Evolutionary conservation across 2,888 invertebrate genomes (phyloP), one percentile per base, ranked within the genome.

Genomic region (Monopis laevigella): DNA sequence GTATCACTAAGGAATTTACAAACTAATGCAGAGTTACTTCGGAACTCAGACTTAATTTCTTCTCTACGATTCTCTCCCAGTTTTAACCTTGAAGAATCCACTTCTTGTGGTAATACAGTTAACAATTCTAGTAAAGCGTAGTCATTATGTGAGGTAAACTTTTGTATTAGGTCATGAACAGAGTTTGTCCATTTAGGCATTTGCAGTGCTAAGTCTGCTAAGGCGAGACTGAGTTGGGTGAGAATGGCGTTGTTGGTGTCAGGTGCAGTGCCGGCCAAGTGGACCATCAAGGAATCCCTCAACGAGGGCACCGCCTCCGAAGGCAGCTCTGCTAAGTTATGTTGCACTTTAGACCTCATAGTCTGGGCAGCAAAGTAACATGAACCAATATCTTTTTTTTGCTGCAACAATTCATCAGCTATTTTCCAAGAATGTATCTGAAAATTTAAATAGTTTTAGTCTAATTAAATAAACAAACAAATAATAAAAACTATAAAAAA

Each of bases 361-460:
- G 98, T 99, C 70, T 98, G 98, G 8, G 98, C 97, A 36, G 97
- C 98, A 80, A 99, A 98, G 64, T 97, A 98, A 70, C 96, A 96
- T 2, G 96, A 94, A 56, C 96, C 90, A 46, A 94, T 72, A 68
- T 96, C 93, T 48, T 89, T 85, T 60, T 96, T 94, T 54, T 92
- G 87, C 51, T 92, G 92, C 41, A 99, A 80, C 49, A 99, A 84
- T 66, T 96, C 93, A 66, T 99, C 98, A 6, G 98, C 92, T 53
- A 98, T 87, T 62, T 93, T 93, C 99, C 99, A 99, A 11, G 98
- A 96, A 68, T 89, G 93, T 42, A 98, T 91, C 98, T 98, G 73
- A 40, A 68, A 66, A 21, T 21, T 21, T 17, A 17, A 32, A 32
- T n/a, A n/a, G n/a, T n/a, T n/a, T n/a, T n/a, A n/a, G n/a, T n/a